Conservation (phyloP, 1,140 invertebrate genomes). For the Idris sp. region DNA sequence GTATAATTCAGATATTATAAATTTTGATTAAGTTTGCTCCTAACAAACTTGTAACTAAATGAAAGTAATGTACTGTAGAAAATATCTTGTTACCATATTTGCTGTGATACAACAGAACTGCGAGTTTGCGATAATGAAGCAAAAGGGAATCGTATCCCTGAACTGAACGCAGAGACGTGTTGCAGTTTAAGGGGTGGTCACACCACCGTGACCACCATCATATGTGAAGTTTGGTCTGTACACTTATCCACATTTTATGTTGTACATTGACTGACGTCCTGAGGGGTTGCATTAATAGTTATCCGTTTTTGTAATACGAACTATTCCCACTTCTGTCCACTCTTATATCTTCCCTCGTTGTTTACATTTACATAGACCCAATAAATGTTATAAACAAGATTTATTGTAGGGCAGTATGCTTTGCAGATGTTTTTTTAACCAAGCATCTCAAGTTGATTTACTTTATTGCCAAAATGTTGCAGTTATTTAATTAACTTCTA, state of each 20-base stretch:
- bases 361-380: slow-evolving; percentile 43
- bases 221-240: slow-evolving; percentile 45
- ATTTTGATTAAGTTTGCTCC: too few relatives aligned
- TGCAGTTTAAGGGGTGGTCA: slow-evolving; percentile 55
- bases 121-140: slow-evolving; percentile 46
- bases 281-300: slow-evolving; percentile 61
- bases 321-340: slow-evolving; percentile 44
- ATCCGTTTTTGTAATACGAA: slow-evolving; percentile 56
- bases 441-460: too few relatives aligned
- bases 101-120: slow-evolving; percentile 20
- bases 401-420: slow-evolving; percentile 17
- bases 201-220: slow-evolving; percentile 64
- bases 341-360: slow-evolving; percentile 29
- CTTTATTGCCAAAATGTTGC: too few relatives aligned
- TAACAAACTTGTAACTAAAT: too few relatives aligned
- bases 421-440: slow-evolving; percentile 33
- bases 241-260: slow-evolving; percentile 60
- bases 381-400: slow-evolving; percentile 37
- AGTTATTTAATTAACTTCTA: too few relatives aligned
- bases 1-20: too few relatives aligned
- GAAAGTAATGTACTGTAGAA: background rate
- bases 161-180: slow-evolving; percentile 26
- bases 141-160: slow-evolving; percentile 35
- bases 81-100: slow-evolving; percentile 33
- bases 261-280: slow-evolving; percentile 37